Conservation (phyloP, 2,888 invertebrate genomes). For the Phaedon cochleariae region DNA sequence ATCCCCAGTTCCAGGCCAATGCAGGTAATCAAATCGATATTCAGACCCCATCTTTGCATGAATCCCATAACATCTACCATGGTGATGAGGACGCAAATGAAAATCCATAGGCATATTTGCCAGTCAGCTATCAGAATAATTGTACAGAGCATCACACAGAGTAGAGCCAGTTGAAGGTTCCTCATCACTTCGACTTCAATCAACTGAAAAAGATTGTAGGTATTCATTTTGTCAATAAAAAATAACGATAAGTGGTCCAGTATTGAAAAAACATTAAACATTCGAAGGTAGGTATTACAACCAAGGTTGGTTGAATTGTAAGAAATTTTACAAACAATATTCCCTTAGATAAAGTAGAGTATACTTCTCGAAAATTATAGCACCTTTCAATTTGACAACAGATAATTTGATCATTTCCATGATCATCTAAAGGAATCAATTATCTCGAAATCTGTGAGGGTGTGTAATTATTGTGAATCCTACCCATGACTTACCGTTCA, state of each 20-base stretch:
- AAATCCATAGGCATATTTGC: slow-evolving; percentile 81
- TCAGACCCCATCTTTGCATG: slow-evolving; percentile 84
- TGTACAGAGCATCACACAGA: slow-evolving; percentile 84
- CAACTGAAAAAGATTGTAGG: slow-evolving; percentile 59
- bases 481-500: too few species aligned
- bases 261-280: not conserved
- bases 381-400: too few species aligned
- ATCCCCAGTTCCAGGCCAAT: slow-evolving; percentile 82
- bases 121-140: slow-evolving; percentile 78
- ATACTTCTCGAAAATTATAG: too few species aligned
- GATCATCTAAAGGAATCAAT: too few species aligned
- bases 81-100: slow-evolving; percentile 77
- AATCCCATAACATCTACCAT: slow-evolving; percentile 78
- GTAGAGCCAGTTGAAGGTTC: slow-evolving; percentile 77
- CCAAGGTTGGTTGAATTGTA: too few species aligned
- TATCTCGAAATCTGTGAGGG: too few species aligned
- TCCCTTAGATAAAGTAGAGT: not conserved
- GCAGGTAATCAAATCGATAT: slow-evolving; percentile 81
- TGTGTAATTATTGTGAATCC: too few species aligned
- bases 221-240: not conserved
- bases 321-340: too few species aligned
- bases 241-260: too few species aligned
- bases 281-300: too few species aligned
- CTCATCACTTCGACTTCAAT: slow-evolving; percentile 79
- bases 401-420: too few species aligned